These are phyloP conservation scores for Elachura formosa DNA, from an alignment of 2,113 vertebrate species.

Conservation along the genomic window DNA sequence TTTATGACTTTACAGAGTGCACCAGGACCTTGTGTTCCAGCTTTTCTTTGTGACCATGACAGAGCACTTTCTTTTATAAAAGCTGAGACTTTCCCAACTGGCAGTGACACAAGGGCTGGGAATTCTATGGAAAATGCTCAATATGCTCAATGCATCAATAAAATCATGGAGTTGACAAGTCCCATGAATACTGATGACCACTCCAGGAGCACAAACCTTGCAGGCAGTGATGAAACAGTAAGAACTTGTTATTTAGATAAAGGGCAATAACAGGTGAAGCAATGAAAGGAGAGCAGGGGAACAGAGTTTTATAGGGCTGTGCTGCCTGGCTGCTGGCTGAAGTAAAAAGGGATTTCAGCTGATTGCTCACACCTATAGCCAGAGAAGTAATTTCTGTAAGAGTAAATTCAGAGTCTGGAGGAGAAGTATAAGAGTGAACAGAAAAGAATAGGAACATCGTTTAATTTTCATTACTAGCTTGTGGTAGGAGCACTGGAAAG, in stretches of 20 bases:
- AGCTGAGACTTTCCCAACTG: neutral
- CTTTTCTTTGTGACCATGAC: neutral
- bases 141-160: neutral
- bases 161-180: neutral
- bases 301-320: neutral
- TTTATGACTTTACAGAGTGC: neutral
- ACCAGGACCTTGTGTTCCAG: neutral
- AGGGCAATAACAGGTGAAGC: neutral
- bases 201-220: neutral
- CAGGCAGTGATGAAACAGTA: neutral
- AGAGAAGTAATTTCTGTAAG: neutral
- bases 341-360: neutral
- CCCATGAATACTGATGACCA: accelerated
- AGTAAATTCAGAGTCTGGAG: neutral
- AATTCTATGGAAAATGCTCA: neutral
- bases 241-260: neutral
- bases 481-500: neutral
- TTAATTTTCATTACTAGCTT: neutral
- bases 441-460: neutral
- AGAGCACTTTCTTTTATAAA: neutral
- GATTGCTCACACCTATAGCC: neutral
- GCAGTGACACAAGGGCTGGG: neutral
- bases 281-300: neutral
- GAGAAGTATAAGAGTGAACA: neutral
- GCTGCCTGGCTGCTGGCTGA: neutral